These are phyloP conservation scores for Epinephelus lanceolatus DNA, from an alignment of 2,113 vertebrate species.

Conservation along the genomic window DNA sequence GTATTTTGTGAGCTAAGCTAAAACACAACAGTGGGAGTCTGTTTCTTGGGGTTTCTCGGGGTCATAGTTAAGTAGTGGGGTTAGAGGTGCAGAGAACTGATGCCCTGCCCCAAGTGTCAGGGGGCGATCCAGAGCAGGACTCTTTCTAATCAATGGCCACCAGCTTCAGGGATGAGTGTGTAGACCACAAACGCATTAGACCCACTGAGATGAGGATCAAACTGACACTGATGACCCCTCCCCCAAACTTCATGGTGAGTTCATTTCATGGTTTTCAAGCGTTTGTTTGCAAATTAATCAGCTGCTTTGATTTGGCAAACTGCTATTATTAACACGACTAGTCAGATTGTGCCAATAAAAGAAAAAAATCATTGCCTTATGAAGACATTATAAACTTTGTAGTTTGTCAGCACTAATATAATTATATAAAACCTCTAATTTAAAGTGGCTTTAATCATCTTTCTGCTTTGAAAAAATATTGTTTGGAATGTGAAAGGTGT, in stretches of 20 bases:
- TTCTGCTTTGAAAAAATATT: neutral
- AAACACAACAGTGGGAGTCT: slow-evolving; percentile 6
- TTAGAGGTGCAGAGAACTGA: slow-evolving; percentile 50
- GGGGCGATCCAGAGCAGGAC: slow-evolving; percentile 33
- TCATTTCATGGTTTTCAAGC: slow-evolving; percentile 24
- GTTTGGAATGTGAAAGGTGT: neutral
- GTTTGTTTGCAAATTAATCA: slow-evolving; percentile 26
- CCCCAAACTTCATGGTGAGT: neutral
- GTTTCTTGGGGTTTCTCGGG: slow-evolving; percentile 38
- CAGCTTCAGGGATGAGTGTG: slow-evolving; percentile 1
- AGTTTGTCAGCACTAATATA: too few relatives aligned
- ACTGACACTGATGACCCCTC: slow-evolving; percentile 6
- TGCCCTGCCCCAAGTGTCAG: slow-evolving; percentile 32
- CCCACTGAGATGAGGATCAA: slow-evolving; percentile 19
- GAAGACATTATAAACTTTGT: too few relatives aligned
- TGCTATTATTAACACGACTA: neutral
- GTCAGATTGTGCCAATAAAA: too few relatives aligned
- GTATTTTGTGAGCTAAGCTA: slow-evolving; percentile 34
- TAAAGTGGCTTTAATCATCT: neutral
- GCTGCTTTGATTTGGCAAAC: neutral
- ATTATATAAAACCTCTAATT: neutral
- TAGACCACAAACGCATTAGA: slow-evolving; percentile 24
- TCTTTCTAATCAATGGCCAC: slow-evolving; percentile 48
- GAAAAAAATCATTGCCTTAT: neutral
- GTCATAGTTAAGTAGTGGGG: slow-evolving; percentile 62